Base-by-base conservation (phyloP, 64 coral and sea anemone genomes). In the Montipora capricornis region DNA sequence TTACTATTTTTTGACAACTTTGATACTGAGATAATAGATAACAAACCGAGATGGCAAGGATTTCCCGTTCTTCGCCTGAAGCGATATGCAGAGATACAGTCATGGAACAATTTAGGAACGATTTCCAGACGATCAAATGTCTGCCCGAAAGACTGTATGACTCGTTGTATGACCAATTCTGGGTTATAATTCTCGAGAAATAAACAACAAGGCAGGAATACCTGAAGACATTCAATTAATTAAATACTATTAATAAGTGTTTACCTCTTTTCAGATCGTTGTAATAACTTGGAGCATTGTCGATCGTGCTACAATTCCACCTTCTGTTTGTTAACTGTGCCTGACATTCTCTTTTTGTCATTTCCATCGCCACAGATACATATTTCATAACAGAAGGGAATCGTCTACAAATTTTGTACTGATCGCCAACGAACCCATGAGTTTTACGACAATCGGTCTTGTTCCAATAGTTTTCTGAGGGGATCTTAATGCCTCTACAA, bases 221-320 rank as follows among this genome's bases (percentile, higher is more conserved):
- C 47, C 66, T 70, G 8, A 87, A 24, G 45, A 79, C 6, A 70
- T 55, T 76, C 37, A 94, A 57, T 11, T 52, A 15, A 75, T 81
- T 4, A 26, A 89, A 82, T 46, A 22, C 51, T 78, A 76, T 81
- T 49, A 7, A 6, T 19, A 53, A 19, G 68, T 84, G 62, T 84
- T 64, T 74, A 98, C 96, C 86, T 92, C 47, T 62, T 19, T 91
- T 85, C 17, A 98, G 68, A 76, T 98, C 96, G 10, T 47, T 59
- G 45, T 92, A 75, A 20, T 83, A 92, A 5, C 9, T 68, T 5
- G 96, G 96, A 48, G 96, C 93, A 11, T 20, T 66, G 0, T 47
- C 22, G 8, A 98, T 95, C 37, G 93, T 89, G 1, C 83, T 79
- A 10, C 96, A 98, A 81, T 98, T 98, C 96, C 96, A 98, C 49